Base-by-base conservation (phyloP, 2,113 vertebrate species). In the Takifugu bimaculatus region DNA sequence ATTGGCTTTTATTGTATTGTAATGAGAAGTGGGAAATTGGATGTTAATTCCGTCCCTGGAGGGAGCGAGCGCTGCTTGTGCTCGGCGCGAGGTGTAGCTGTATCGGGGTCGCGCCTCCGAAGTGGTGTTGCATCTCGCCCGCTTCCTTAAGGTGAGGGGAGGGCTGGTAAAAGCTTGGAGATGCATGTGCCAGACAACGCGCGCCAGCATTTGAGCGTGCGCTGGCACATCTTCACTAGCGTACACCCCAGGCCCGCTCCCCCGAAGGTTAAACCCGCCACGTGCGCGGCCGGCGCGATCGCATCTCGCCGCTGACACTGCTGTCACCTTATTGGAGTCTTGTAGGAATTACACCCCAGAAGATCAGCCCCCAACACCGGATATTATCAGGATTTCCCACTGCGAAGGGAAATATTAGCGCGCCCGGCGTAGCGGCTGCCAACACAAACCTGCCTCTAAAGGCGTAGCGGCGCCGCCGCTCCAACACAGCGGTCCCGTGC, bases 321-420 rank as follows among this genome's bases (percentile, higher is more conserved):
- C 72, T 60, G 70, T 80, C 86, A 88, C 88, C 88, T 84, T 81
- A 86, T 75, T 63, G 68, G 65, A 80, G 86, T 78, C 83, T 83
- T 79, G 75, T 72, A 78, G 74, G 86, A 87, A 85, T 90, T 85
- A 86, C 70, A 78, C 57, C 70, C 54, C 60, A 52, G 72, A 73
- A 84, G 84, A 86, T 78, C 74, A 80, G 82, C 81, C 81, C n/a
- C 79, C 67, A 28, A 75, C 74, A 81, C 82, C 65, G 82, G 85
- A 88, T 87, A 89, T 89, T 77, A 87, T 88, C 78, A 79, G 85
- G 87, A 90, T 90, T 90, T 88, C 90, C 89, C 85, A 82, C 85
- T 62, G 89, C 82, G 88, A 84, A 78, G 81, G 72, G 82, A 88
- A 89, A 91, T 91, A 91, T 92, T 90, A 90, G 85, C 82, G 83